phyloP scores from a whole-genome alignment of 2,888 invertebrate species.

The Hirudinaria manillensis region DNA sequence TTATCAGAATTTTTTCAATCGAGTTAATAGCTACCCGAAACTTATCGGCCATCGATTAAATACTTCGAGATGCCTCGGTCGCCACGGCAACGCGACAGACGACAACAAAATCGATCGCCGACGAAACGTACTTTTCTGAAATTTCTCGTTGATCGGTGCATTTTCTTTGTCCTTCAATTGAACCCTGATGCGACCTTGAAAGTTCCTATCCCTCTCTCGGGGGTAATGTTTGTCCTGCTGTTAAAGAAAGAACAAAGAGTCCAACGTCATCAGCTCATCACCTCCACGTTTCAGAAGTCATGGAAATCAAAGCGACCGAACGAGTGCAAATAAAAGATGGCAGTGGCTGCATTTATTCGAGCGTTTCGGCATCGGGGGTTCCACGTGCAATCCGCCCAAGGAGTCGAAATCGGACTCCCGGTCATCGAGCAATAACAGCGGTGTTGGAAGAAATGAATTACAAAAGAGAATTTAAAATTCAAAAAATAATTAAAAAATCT shows the following conservation, averaged over 20 bases:
- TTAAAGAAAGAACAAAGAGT: conserved; percentile 12
- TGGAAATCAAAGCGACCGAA: not conserved
- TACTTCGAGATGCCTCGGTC: no score
- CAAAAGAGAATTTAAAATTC: not conserved
- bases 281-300: not conserved
- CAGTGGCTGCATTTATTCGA: conserved; percentile 6
- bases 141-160: conserved; percentile 61
- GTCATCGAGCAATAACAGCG: no score
- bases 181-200: conserved; percentile 81
- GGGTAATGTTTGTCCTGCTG: conserved; percentile 70
- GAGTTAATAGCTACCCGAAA: no score
- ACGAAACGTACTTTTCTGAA: conserved; percentile 36
- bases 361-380: no score
- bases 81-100: no score
- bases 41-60: no score
- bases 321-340: not conserved
- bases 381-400: no score
- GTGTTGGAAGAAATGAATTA: no score
- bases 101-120: no score
- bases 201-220: conserved; percentile 75
- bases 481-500: not conserved
- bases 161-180: conserved; percentile 88
- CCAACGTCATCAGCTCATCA: not conserved
- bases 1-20: no score
- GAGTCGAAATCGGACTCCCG: no score